These are phyloP conservation scores for Peromyscus melanophrys DNA, from an alignment of 2,797 vertebrate genomes.

Conservation along the genomic window DNA sequence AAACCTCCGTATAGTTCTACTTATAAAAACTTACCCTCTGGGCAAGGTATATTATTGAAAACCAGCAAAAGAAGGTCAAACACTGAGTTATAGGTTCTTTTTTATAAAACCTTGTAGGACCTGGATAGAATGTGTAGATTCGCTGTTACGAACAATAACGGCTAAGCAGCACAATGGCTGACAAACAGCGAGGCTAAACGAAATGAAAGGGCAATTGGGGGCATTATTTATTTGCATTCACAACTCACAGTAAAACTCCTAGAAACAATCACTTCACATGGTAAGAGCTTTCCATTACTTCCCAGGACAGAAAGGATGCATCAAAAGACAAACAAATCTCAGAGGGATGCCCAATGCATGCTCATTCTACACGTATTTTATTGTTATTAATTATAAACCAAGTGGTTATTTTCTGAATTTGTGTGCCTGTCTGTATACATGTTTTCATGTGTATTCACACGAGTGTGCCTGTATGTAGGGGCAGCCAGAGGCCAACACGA, in stretches of 20 bases:
- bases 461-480: background rate
- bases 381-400: conserved; percentile 34
- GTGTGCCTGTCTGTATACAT: background rate
- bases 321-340: conserved; percentile 5
- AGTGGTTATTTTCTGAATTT: background rate
- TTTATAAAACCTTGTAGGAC: conserved; percentile 29
- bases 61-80: conserved; percentile 59
- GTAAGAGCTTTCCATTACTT: conserved; percentile 33
- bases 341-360: background rate
- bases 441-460: background rate
- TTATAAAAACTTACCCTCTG: conserved; percentile 24
- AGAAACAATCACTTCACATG: background rate
- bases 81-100: conserved; percentile 25
- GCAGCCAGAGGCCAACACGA: background rate
- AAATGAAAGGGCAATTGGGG: background rate
- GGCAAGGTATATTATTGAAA: conserved; percentile 30
- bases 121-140: conserved; percentile 18
- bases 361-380: conserved; percentile 9
- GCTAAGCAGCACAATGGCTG: background rate
- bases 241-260: background rate
- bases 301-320: background rate
- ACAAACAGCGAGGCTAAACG: conserved; percentile 11
- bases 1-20: background rate
- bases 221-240: background rate
- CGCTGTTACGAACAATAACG: conserved; percentile 49